These are phyloP conservation scores for Apocheima hispidaria DNA, from an alignment of 2,888 invertebrate genomes.

Conservation along the genomic window DNA sequence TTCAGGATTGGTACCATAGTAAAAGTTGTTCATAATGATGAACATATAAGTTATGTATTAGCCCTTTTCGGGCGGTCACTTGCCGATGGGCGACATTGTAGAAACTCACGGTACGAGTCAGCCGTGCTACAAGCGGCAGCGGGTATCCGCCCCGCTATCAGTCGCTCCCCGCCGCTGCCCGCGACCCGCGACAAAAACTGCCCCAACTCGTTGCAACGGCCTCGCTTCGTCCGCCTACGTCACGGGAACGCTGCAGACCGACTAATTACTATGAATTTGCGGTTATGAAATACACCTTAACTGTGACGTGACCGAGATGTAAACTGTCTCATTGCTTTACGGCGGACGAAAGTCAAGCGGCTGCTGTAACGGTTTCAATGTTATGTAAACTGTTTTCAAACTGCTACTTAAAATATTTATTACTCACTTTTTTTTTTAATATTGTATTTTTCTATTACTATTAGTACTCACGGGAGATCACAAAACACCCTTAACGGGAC, in stretches of 20 bases:
- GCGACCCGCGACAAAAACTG: constrained; percentile 69
- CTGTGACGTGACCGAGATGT: constrained; percentile 22
- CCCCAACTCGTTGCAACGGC: constrained; percentile 74
- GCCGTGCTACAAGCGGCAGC: neutral
- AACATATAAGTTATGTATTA: no score
- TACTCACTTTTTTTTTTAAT: no score
- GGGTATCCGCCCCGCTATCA: constrained; percentile 1
- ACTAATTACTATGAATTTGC: constrained; percentile 35
- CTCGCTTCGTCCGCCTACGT: constrained; percentile 47
- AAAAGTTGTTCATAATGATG: no score
- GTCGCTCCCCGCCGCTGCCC: constrained; percentile 35
- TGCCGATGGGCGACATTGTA: no score
- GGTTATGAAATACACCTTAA: constrained; percentile 36
- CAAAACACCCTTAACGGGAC: no score
- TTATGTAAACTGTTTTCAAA: neutral
- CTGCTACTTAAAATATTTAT: neutral
- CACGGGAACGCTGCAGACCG: constrained; percentile 43
- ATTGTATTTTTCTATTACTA: no score
- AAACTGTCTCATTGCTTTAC: constrained; percentile 27
- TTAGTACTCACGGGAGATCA: no score
- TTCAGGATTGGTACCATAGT: no score
- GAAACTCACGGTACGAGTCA: no score
- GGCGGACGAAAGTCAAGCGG: neutral
- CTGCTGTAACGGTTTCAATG: neutral
- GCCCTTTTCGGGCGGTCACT: no score